Conservation (phyloP, 2,888 invertebrate species). For the Lasius platythorax region DNA sequence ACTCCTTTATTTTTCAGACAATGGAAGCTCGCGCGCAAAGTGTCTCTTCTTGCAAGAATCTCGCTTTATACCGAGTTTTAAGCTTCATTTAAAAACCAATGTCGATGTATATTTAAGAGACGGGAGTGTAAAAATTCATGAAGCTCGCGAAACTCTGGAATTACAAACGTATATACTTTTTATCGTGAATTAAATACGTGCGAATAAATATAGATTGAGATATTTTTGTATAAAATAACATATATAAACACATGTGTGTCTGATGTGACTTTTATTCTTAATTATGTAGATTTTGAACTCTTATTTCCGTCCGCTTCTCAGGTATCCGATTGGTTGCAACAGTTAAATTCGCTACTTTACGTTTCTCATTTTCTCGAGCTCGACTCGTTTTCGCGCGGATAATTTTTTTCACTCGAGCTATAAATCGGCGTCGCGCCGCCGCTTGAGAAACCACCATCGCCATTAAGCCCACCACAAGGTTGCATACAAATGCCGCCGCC, state of each 20-base stretch:
- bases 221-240: neutral
- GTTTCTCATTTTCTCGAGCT: neutral
- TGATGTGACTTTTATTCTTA: neutral
- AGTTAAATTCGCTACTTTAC: conserved; percentile 15
- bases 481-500: conserved; percentile 39
- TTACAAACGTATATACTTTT: no score
- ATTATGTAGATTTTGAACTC: neutral
- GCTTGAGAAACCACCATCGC: conserved; percentile 25
- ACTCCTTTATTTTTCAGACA: conserved; percentile 43
- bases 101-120: neutral
- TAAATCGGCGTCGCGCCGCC: conserved; percentile 25
- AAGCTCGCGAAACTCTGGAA: neutral
- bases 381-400: conserved; percentile 9
- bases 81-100: conserved; percentile 30
- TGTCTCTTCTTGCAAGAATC: conserved; percentile 17
- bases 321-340: neutral
- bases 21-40: conserved; percentile 33
- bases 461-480: conserved; percentile 43
- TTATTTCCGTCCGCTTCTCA: neutral
- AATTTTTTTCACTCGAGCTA: conserved; percentile 7
- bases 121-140: neutral
- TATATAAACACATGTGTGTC: neutral
- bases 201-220: neutral
- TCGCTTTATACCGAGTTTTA: neutral
- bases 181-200: neutral